A percentile compares a stretch with the other conserved stretches of the same genome.
These are phyloP conservation scores for Champsocephalus esox DNA, from an alignment of 2,797 vertebrate species.

Conservation along the genomic window DNA sequence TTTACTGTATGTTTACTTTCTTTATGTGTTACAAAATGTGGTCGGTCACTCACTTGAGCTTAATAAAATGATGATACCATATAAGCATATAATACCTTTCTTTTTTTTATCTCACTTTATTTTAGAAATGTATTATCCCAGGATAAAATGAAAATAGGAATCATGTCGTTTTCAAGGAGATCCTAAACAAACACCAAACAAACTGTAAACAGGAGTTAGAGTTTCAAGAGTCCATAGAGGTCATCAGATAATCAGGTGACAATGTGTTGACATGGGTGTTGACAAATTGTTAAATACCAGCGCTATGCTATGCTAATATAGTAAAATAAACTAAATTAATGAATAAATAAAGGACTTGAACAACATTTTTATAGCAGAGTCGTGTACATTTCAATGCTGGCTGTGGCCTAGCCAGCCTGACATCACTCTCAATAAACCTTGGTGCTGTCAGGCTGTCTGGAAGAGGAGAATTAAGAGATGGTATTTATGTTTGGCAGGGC, in stretches of 20 bases:
- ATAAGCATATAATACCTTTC: background rate
- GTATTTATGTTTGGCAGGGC: slow-evolving; percentile 58
- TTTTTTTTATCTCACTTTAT: background rate
- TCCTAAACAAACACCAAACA: too few species aligned
- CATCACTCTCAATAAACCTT: slow-evolving; percentile 35
- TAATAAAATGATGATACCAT: background rate
- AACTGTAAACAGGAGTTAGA: background rate
- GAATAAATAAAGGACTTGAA: background rate
- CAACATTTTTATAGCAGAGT: background rate
- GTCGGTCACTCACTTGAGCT: background rate
- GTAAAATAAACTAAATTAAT: background rate
- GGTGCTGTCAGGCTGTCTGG: slow-evolving; percentile 34
- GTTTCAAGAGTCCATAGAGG: slow-evolving; percentile 29
- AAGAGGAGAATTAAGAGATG: slow-evolving; percentile 32
- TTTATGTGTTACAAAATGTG: background rate
- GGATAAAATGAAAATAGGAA: too few species aligned
- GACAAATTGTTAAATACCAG: slow-evolving; percentile 3
- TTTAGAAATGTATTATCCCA: too few species aligned
- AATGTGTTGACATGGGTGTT: background rate
- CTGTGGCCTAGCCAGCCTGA: background rate
- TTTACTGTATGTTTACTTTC: background rate
- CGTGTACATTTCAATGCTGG: background rate
- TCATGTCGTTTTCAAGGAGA: too few species aligned
- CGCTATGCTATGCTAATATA: background rate
- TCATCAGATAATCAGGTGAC: slow-evolving; percentile 40